Evolutionary conservation across 2,797 vertebrate species (phyloP).

Genomic region (Dicrostonyx torquatus): DNA sequence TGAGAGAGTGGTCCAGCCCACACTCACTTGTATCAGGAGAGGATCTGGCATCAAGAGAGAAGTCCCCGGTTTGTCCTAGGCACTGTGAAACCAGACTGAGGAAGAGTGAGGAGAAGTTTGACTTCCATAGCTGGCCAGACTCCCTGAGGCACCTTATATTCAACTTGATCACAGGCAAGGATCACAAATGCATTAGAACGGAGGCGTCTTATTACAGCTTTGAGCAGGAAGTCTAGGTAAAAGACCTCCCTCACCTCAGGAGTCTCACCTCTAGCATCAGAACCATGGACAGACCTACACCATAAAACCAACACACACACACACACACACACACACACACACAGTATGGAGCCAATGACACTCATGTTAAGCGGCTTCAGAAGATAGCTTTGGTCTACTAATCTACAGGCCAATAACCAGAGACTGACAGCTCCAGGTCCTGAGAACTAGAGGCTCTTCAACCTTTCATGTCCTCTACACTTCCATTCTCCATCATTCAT

Average conservation of each 20-base stretch:
- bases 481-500: no score
- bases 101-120: not conserved
- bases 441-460: not conserved
- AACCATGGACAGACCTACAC: no score
- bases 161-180: not conserved
- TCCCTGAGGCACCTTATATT: not conserved
- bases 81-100: not conserved
- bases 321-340: no score
- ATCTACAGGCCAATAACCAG: not conserved
- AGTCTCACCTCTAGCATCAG: not conserved
- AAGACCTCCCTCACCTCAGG: not conserved
- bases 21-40: not conserved
- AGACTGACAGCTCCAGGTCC: not conserved
- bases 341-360: not conserved
- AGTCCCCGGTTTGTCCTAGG: not conserved
- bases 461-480: not conserved
- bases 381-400: not conserved
- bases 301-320: not conserved
- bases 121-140: not conserved
- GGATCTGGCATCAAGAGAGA: not conserved
- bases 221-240: not conserved
- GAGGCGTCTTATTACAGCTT: not conserved
- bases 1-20: not conserved
- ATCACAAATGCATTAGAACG: not conserved
- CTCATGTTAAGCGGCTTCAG: not conserved